phyloP scores from a whole-genome alignment of 2,113 vertebrate genomes.

The Larimichthys polyactis region DNA sequence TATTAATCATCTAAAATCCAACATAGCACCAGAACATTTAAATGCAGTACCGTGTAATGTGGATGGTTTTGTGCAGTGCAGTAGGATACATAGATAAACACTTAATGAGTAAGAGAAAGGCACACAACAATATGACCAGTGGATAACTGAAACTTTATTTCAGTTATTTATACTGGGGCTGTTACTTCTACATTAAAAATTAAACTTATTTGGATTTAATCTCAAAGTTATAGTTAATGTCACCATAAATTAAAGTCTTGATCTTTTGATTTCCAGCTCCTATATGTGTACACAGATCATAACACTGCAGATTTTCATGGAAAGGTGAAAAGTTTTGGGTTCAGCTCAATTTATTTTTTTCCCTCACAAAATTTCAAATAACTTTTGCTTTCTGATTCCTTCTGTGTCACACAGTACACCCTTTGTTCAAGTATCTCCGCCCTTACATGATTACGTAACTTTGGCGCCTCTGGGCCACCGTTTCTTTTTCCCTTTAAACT shows the following conservation, averaged over 20 bases:
- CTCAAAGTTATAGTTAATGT: background rate
- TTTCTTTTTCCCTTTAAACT: conserved; percentile 85
- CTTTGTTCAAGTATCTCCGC: conserved; percentile 70
- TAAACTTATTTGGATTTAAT: background rate
- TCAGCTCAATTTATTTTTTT: background rate
- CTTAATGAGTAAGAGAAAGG: background rate
- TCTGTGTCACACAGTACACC: conserved; percentile 42
- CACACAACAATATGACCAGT: no score
- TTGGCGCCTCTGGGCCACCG: conserved; percentile 70
- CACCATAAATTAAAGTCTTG: background rate
- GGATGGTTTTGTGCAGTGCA: background rate
- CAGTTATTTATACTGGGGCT: background rate
- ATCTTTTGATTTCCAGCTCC: background rate
- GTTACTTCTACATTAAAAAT: background rate
- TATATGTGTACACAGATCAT: background rate
- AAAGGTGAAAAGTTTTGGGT: no score
- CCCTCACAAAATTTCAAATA: background rate
- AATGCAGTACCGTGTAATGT: background rate
- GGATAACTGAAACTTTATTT: background rate
- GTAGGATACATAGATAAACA: background rate
- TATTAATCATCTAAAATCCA: background rate
- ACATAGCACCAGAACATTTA: background rate
- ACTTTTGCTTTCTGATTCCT: conserved; percentile 15
- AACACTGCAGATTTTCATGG: background rate
- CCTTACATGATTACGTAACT: conserved; percentile 75